Conservation (phyloP, 2,113 vertebrate genomes). For the Microcebus tavaratra region DNA sequence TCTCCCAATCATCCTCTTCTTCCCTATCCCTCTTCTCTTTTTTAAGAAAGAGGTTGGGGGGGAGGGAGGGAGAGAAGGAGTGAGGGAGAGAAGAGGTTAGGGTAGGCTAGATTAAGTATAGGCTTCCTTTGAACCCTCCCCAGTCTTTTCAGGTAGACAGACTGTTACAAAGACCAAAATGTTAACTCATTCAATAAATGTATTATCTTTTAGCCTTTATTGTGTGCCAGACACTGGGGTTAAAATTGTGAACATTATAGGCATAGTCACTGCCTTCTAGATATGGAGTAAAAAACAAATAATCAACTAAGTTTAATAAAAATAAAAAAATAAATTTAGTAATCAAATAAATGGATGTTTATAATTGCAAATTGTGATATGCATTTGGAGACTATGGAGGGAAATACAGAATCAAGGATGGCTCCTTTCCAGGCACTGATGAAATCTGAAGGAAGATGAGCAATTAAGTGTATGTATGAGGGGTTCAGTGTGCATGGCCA, state of each 20-base stretch:
- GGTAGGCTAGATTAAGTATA: not conserved
- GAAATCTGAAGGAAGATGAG: not conserved
- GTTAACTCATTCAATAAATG: not conserved
- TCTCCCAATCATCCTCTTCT: not conserved
- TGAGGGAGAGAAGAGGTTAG: not conserved
- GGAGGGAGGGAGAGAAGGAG: not conserved
- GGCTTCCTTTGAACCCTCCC: not conserved
- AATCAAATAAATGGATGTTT: not conserved
- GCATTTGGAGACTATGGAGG: not conserved
- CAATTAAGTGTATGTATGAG: not conserved
- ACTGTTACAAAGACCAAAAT: slow-evolving; percentile 4
- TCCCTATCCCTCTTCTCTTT: not conserved
- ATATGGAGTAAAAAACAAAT: not conserved
- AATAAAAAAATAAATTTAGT: not conserved
- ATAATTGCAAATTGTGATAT: not conserved
- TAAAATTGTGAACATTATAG: not conserved
- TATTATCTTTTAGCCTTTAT: not conserved
- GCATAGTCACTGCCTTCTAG: not conserved
- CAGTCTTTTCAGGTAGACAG: not conserved
- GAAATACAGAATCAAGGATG: not conserved
- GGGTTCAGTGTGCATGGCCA: not conserved
- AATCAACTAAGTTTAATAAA: not conserved
- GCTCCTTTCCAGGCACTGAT: not conserved
- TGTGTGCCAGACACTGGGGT: not conserved
- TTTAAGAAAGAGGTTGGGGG: not conserved